Conservation (phyloP, 2,113 vertebrate genomes). For the Narcine bancroftii region DNA sequence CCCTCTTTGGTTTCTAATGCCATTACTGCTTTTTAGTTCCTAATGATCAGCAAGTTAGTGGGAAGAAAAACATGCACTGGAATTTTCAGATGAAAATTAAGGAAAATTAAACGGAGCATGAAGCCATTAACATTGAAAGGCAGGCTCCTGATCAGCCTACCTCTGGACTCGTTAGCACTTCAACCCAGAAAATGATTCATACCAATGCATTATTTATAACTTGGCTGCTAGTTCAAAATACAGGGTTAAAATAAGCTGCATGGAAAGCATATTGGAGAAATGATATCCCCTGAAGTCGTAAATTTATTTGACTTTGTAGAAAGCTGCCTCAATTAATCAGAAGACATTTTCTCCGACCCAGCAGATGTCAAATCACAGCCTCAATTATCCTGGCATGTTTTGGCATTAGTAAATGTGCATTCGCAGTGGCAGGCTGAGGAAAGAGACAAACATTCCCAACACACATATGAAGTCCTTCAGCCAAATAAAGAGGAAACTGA, state of each 20-base stretch:
- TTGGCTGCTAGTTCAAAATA: slow-evolving; percentile 16
- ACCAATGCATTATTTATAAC: not conserved
- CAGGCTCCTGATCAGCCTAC: not conserved
- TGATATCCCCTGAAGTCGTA: slow-evolving; percentile 11
- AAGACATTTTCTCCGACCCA: not conserved
- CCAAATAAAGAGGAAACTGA: not conserved
- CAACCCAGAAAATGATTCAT: not conserved
- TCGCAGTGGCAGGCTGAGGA: not conserved
- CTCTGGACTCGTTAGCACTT: not conserved
- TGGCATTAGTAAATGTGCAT: not conserved
- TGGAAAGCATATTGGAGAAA: not conserved
- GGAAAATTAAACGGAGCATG: not conserved
- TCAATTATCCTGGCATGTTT: slow-evolving; percentile 28
- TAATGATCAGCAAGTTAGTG: slow-evolving; percentile 15
- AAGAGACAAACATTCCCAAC: not conserved
- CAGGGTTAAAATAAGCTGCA: not conserved
- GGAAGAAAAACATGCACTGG: slow-evolving; percentile 1
- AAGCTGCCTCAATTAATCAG: slow-evolving; percentile 23
- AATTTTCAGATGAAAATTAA: not conserved
- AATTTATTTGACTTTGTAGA: slow-evolving; percentile 19
- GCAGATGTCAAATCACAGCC: not conserved
- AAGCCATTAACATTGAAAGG: not conserved
- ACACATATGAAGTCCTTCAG: not conserved
- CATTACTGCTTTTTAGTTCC: slow-evolving; percentile 12
- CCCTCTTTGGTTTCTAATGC: not conserved